A percentile compares a stretch with the other conserved stretches of the same genome.
These are phyloP conservation scores for Glyphotaelius pellucidus DNA, from an alignment of 2,888 invertebrate genomes.

Conservation along the genomic window DNA sequence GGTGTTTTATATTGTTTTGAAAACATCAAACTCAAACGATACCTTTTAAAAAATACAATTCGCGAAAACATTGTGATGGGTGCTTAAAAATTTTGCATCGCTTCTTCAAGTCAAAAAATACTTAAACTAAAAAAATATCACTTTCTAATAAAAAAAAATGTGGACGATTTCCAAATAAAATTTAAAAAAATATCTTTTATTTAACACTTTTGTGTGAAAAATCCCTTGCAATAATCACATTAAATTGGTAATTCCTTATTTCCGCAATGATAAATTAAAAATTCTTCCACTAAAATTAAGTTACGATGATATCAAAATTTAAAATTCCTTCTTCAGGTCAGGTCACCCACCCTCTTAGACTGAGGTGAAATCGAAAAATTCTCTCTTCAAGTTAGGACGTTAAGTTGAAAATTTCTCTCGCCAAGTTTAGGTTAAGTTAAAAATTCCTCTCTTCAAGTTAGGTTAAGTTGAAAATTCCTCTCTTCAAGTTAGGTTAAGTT, in stretches of 20 bases:
- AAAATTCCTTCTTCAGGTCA: background rate
- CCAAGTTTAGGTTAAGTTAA: background rate
- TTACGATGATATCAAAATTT: background rate
- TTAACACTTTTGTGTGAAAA: background rate
- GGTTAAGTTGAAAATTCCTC: background rate
- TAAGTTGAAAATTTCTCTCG: no score
- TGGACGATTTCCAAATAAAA: constrained; percentile 2
- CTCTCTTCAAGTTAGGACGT: background rate
- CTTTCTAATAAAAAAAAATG: background rate
- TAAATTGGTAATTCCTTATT: background rate
- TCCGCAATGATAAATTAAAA: background rate
- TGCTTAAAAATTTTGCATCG: background rate
- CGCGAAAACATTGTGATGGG: background rate
- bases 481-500: background rate
- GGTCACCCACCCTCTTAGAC: background rate
- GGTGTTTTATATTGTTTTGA: background rate
- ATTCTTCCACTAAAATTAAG: background rate
- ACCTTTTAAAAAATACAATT: background rate
- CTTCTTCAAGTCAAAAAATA: background rate
- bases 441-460: background rate
- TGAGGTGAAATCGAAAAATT: background rate
- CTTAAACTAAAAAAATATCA: background rate
- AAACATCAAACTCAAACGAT: background rate
- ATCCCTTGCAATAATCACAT: background rate
- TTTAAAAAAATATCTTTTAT: background rate